Base-by-base conservation (phyloP, 2,888 invertebrate genomes). In the Tetrapedia diversipes region DNA sequence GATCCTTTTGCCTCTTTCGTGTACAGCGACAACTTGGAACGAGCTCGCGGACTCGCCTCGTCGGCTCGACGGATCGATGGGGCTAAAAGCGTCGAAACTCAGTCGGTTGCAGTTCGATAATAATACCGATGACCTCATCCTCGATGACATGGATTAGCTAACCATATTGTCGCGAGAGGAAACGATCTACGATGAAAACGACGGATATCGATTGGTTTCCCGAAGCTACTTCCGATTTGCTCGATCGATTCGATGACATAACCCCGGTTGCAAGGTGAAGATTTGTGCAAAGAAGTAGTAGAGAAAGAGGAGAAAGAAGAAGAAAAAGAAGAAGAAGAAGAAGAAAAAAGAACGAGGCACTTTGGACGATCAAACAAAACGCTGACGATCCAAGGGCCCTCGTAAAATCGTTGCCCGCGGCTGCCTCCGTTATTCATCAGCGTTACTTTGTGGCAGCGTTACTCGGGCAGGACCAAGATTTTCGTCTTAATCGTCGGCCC, bases 331-430 rank as follows among this genome's bases (percentile, higher is more conserved):
- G 45, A 11, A n/a, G 45, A 56, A 47, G 24, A 54, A 39, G 60
- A 16, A 41, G 24, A 41, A 37, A 45, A 59, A 51, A 56, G 51
- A 69, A 27, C 37, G 45, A 61, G 8, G 37, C 61, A 72, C 65
- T 75, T 73, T 66, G 34, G 73, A 54, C 70, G 78, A 75, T 74
- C 80, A 82, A 80, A 82, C 77, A 75, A 80, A 82, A 75, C 80
- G 66, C 68, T 63, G 56, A 60, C 65, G 68, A 70, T 75, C 77
- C 74, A 60, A 80, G 80, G 66, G 81, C 71, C 49, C 73, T 81
- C 76, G 76, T 79, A 70, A 83, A 83, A 83, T 83, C 83, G 70
- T 81, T 77, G 82, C 79, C 74, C 71, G 74, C 71, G 74, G 64
- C 39, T 57, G 71, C 80, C 67, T 80, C 73, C 65, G 83, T 76